Conservation (phyloP, 2,113 vertebrate species). For the Prolemur simus region DNA sequence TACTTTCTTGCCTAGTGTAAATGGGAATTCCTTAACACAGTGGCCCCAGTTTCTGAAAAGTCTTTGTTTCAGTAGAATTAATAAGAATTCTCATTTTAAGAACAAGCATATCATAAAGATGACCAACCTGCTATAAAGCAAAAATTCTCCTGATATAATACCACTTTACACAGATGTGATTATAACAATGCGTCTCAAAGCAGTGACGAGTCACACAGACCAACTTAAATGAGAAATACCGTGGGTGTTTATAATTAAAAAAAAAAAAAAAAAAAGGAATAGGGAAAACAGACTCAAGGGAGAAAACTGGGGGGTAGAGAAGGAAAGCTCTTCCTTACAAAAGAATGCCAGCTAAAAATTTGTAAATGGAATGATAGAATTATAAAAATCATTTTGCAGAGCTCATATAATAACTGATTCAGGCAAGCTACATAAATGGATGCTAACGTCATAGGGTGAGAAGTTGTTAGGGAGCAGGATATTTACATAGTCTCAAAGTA, state of each 20-base stretch:
- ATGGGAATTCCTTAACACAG: conserved; percentile 85
- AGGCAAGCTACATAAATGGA: not conserved
- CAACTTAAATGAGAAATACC: conserved; percentile 13
- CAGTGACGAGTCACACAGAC: not conserved
- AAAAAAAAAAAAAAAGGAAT: not conserved
- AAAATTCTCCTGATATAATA: not conserved
- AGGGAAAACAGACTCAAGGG: not conserved
- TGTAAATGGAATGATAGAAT: conserved; percentile 3
- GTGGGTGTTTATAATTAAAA: not conserved
- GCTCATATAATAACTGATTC: not conserved
- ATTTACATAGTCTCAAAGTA: not conserved
- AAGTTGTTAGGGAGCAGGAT: not conserved
- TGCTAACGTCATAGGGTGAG: not conserved
- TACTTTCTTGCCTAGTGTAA: conserved; percentile 85
- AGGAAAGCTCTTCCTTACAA: not conserved
- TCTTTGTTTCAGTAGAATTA: conserved; percentile 67
- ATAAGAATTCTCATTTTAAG: conserved; percentile 58
- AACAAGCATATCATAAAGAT: conserved; percentile 36
- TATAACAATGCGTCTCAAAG: not conserved
- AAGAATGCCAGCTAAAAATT: not conserved
- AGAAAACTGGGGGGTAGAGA: not conserved
- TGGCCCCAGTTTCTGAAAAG: conserved; percentile 82
- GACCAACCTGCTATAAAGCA: not conserved
- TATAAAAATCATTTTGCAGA: conserved; percentile 7
- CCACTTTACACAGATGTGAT: not conserved